Evolutionary conservation across 2,888 invertebrate genomes (phyloP).

Genomic region (Tetragonula carbonaria): DNA sequence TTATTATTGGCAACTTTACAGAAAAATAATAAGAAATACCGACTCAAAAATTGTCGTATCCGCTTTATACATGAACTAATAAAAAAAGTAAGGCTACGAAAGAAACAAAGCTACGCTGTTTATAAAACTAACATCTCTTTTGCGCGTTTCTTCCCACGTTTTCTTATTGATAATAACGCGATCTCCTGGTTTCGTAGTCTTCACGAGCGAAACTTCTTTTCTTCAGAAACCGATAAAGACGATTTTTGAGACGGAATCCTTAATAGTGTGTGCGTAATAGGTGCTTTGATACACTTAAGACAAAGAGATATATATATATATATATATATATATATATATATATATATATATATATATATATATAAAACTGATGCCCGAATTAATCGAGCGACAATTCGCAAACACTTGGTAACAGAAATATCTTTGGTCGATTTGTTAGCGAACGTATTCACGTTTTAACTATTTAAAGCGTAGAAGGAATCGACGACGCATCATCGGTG

Average conservation of each 20-base stretch:
- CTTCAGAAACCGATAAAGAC: neutral
- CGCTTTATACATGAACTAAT: neutral
- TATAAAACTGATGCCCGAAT: slow-evolving; percentile 8
- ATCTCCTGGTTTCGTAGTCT: neutral
- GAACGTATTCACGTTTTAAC: slow-evolving; percentile 11
- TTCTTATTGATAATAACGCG: neutral
- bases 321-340: neutral
- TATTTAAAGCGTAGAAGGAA: neutral
- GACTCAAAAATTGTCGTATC: slow-evolving; percentile 23
- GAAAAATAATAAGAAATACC: slow-evolving; percentile 28
- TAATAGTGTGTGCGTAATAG: slow-evolving; percentile 30
- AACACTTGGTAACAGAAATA: slow-evolving; percentile 12
- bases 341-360: neutral
- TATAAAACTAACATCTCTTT: neutral
- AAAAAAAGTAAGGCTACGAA: too few relatives aligned
- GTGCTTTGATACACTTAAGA: slow-evolving; percentile 18
- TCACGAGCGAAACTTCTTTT: too few relatives aligned
- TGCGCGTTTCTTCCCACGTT: neutral
- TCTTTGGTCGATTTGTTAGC: slow-evolving; percentile 23
- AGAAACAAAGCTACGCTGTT: neutral
- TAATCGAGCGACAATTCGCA: neutral
- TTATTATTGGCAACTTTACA: slow-evolving; percentile 27
- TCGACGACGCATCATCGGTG: slow-evolving; percentile 39
- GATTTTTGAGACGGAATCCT: slow-evolving; percentile 23
- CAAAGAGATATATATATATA: neutral